Conservation (phyloP, 2,888 invertebrate species). For the Epistrophe grossulariae region DNA sequence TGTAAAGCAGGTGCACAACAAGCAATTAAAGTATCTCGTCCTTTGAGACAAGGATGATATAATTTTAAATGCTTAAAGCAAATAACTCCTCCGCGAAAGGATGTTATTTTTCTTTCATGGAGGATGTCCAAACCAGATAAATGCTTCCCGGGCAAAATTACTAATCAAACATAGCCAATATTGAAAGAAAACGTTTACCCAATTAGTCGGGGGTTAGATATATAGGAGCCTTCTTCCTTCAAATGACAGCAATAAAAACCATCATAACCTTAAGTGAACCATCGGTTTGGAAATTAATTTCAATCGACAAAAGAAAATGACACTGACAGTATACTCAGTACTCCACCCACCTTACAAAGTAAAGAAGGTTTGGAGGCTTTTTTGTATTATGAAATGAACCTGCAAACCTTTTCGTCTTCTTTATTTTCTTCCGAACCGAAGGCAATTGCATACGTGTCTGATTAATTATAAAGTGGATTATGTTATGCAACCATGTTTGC, state of each 20-base stretch:
- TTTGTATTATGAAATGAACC: slow-evolving; percentile 1
- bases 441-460: slow-evolving; percentile 82
- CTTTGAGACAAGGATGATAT: slow-evolving; percentile 48
- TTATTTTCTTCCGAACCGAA: slow-evolving; percentile 27
- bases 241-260: slow-evolving; percentile 66
- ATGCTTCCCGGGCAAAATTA: slow-evolving; percentile 33
- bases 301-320: slow-evolving; percentile 55
- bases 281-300: slow-evolving; percentile 64
- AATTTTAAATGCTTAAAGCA: slow-evolving; percentile 67
- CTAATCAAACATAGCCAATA: slow-evolving; percentile 62
- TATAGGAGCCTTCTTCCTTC: slow-evolving; percentile 1
- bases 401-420: neutral
- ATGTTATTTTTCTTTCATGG: slow-evolving; percentile 51
- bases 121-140: slow-evolving; percentile 59
- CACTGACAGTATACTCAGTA: slow-evolving; percentile 33
- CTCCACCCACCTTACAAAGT: slow-evolving; percentile 47
- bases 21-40: slow-evolving; percentile 68
- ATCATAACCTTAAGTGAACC: slow-evolving; percentile 62
- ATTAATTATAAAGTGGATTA: slow-evolving; percentile 83
- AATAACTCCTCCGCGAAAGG: slow-evolving; percentile 37
- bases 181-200: slow-evolving; percentile 36
- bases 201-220: slow-evolving; percentile 42
- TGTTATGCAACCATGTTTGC: slow-evolving; percentile 76
- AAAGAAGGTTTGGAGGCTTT: slow-evolving; percentile 31
- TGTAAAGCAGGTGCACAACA: slow-evolving; percentile 68